Evolutionary conservation across 2,888 invertebrate species (phyloP), one percentile per base, ranked within the genome.

Genomic region (Chrysotoxum bicinctum): DNA sequence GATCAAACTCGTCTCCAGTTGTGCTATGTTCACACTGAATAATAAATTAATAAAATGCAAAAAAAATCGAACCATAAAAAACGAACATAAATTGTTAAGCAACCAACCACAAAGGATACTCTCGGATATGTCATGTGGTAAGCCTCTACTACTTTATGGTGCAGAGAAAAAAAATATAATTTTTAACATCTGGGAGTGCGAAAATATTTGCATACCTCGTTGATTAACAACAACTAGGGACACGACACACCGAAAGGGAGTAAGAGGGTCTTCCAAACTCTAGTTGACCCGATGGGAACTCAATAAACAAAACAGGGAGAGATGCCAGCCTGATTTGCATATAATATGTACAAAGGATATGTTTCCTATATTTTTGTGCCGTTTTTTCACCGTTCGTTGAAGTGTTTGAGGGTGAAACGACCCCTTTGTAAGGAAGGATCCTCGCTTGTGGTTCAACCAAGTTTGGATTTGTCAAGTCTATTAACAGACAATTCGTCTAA

Each of bases 201-300:
- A 85, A 85, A 77, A 77, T 77, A 85, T 85, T 85, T 85, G 85
- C 85, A 85, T 81, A 81, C 60, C 80, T 62, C 64, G 73, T 73
- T 85, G 80, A 85, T 85, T 85, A 85, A 73, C 80, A 85, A 58
- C 56, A 56, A 30, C 30, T 7, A 56, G 19, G 43, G 19, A 14
- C 23, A n/a, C 8, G 16, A 35, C 14, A 43, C 32, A 35, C 8
- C 66, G 16, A 12, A 26, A 37, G 60, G 30, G 45, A 37, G 14
- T n/a, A n/a, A 32, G 8, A 10, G 56, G 12, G 12, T 64, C 40
- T 40, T 30, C 6, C 40, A 40, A 45, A 69, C 62, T 69, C 40
- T 56, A 62, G 68, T 54, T 75, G 80, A 76, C 80, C 80, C 52
- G 40, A 54, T 45, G 64, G 60, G 26, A 60, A 56, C 48, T 58